phyloP scores from a whole-genome alignment of 2,113 vertebrate species.

The Hydrochoerus hydrochaeris region DNA sequence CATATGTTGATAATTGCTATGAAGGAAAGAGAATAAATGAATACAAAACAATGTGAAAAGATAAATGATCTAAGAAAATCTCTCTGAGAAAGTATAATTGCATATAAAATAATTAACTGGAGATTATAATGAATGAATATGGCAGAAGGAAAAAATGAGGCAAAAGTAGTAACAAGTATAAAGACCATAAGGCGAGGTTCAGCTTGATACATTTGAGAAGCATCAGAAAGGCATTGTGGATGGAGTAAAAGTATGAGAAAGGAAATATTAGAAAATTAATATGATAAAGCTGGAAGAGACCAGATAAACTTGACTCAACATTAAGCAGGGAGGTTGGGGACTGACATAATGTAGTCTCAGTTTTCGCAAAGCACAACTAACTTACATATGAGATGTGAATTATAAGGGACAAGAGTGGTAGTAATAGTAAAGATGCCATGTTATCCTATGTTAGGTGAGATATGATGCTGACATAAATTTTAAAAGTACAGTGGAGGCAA shows the following conservation, averaged over 20 bases:
- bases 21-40: not conserved
- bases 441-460: not conserved
- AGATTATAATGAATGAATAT: not conserved
- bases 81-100: not conserved
- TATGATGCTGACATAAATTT: not conserved
- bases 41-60: not conserved
- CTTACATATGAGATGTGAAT: not conserved
- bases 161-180: not conserved
- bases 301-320: not conserved
- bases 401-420: not conserved
- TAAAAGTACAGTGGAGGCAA: not conserved
- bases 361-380: not conserved
- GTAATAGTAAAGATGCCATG: not conserved
- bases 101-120: not conserved
- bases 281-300: not conserved
- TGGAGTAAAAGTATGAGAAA: not conserved
- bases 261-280: not conserved
- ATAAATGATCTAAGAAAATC: not conserved
- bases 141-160: not conserved
- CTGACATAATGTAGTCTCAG: not conserved
- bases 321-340: not conserved
- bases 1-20: not conserved
- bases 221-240: not conserved
- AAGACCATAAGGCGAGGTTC: not conserved
- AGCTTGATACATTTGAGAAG: not conserved